Evolutionary conservation across 2,113 vertebrate genomes (phyloP).

Genomic region (Microcebus lehilahytsara): DNA sequence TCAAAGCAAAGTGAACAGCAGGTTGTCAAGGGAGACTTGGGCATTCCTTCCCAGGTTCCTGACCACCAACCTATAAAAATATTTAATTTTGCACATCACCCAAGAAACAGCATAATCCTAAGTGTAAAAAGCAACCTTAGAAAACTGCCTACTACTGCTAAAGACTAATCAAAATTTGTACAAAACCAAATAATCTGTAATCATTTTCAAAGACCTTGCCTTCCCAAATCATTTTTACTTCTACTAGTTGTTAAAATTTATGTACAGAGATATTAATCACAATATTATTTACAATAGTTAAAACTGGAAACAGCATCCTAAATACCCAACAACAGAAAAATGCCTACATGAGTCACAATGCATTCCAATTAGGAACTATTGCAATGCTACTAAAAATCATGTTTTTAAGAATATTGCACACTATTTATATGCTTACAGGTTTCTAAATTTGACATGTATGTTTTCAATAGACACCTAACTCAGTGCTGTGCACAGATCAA

Average conservation of each 20-base stretch:
- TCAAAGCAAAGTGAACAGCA: neutral
- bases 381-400: neutral
- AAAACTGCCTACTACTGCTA: neutral
- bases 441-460: neutral
- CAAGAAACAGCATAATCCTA: neutral
- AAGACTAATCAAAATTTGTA: neutral
- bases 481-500: neutral
- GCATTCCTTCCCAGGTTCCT: neutral
- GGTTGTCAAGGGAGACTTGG: neutral
- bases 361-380: neutral
- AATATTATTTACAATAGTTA: neutral
- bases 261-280: neutral
- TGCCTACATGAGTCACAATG: neutral
- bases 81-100: neutral
- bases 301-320: neutral
- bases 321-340: neutral
- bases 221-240: neutral
- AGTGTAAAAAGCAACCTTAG: neutral
- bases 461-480: neutral
- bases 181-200: neutral
- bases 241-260: neutral
- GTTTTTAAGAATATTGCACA: neutral
- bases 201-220: neutral
- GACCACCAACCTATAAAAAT: neutral
- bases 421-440: neutral